These are phyloP conservation scores for Apaloderma vittatum DNA, from an alignment of 2,113 vertebrate genomes.

Conservation along the genomic window DNA sequence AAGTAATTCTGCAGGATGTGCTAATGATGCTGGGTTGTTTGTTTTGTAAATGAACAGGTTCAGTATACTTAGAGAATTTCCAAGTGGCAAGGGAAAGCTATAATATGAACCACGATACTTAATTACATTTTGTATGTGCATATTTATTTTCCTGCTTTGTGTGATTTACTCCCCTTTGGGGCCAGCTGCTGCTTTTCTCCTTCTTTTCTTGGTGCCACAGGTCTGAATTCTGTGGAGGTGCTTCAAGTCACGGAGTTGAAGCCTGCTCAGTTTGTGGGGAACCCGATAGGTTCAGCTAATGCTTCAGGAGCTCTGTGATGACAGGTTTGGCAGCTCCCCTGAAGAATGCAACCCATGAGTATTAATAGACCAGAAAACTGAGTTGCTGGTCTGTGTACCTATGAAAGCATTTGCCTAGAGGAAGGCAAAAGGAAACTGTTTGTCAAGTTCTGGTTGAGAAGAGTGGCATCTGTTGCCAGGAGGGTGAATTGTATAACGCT, in stretches of 20 bases:
- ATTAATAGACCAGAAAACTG: conserved; percentile 9
- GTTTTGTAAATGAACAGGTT: background rate
- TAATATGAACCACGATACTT: accelerated
- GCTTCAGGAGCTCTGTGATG: background rate
- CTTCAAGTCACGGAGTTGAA: background rate
- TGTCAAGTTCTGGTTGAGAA: background rate
- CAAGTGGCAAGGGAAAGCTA: background rate
- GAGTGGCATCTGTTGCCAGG: background rate
- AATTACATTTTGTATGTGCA: background rate
- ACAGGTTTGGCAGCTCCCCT: background rate
- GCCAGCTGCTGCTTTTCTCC: background rate
- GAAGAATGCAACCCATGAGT: background rate
- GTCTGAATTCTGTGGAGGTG: background rate
- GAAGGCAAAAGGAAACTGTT: background rate
- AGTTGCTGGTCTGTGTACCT: background rate
- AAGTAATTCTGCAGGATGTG: background rate
- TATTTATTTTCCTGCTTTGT: background rate
- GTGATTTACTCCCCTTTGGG: background rate
- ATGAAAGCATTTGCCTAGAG: background rate
- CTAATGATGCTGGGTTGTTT: accelerated
- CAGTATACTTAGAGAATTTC: background rate
- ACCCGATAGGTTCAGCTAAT: conserved; percentile 29
- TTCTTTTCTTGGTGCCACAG: background rate
- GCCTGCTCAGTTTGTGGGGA: background rate
- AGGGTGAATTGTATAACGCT: accelerated